Evolutionary conservation across 2,888 invertebrate species (phyloP).

Genomic region (Drosophila buzzatii): DNA sequence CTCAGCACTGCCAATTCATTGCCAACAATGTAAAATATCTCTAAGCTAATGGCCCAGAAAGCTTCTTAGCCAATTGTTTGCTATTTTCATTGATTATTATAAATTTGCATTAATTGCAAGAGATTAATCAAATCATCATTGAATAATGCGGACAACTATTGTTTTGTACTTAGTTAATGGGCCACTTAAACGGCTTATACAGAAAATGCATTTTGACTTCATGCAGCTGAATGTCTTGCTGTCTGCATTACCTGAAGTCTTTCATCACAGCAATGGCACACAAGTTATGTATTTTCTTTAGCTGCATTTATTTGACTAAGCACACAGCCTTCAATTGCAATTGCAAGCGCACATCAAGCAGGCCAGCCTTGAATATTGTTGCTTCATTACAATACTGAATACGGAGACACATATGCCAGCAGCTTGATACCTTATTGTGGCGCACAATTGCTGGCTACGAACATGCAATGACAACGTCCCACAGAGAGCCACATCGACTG

Average conservation of each 20-base stretch:
- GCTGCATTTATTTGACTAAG: constrained; percentile 5
- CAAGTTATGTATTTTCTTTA: neutral
- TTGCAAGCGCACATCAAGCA: constrained; percentile 9
- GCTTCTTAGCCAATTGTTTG: neutral
- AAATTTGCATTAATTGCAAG: neutral
- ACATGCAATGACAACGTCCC: constrained; percentile 47
- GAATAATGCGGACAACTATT: neutral
- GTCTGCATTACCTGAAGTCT: neutral
- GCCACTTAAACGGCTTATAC: neutral
- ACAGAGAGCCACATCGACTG: constrained; percentile 36
- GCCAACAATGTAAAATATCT: neutral
- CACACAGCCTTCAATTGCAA: constrained; percentile 26
- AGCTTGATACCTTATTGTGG: constrained; percentile 53
- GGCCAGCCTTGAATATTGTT: constrained; percentile 18
- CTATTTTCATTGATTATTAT: neutral
- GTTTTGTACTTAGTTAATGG: neutral
- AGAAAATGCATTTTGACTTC: neutral
- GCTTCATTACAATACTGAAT: constrained; percentile 31
- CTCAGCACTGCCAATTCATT: no score
- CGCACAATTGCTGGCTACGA: constrained; percentile 35
- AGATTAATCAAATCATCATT: neutral
- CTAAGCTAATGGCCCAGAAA: no score
- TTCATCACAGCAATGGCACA: neutral
- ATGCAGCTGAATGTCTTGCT: neutral
- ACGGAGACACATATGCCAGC: constrained; percentile 31